Evolutionary conservation across 2,113 vertebrate species (phyloP), one percentile per base, ranked within the genome.

Genomic region (Pholis gunnellus): DNA sequence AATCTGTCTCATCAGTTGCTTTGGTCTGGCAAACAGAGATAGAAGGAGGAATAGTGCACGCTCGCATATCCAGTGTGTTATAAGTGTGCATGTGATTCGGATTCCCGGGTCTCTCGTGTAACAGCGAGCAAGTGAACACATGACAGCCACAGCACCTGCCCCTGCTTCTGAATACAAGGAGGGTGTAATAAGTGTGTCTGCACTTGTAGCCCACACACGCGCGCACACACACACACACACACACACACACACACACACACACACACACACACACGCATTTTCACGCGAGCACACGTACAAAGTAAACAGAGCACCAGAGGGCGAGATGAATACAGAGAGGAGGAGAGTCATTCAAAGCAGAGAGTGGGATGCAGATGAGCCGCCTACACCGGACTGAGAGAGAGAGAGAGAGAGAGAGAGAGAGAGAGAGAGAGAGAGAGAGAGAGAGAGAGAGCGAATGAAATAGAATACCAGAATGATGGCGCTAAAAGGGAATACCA

Each of bases 291-390:
- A 72, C 61, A 79, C 65, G 59, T 63, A 85, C 74, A 85, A 65
- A 82, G 74, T 88, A 86, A 92, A 92, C 88, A 90, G 69, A 79
- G 78, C 73, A 69, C 77, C 64, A 68, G 46, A 60, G 90, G 85
- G 72, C 83, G 88, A 78, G 86, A 88, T 89, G 92, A 93, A 92
- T 91, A 84, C 87, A 85, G 84, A 91, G 85, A 79, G 82, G 83
- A 82, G 76, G 84, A 87, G 81, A 92, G 81, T 84, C 89, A 85
- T 88, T 89, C 86, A 92, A 74, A 89, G 79, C 76, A 64, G 83
- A 74, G 84, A 88, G 90, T 85, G 84, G 84, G 87, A 90, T 93
- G 91, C 82, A 91, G 91, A 94, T 93, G 87, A 90, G 88, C 86
- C 81, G 84, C 94, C 89, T 80, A 90, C 91, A 87, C 72, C n/a